Base-by-base conservation (phyloP, 2,888 invertebrate genomes). In the Drosophila merina region DNA sequence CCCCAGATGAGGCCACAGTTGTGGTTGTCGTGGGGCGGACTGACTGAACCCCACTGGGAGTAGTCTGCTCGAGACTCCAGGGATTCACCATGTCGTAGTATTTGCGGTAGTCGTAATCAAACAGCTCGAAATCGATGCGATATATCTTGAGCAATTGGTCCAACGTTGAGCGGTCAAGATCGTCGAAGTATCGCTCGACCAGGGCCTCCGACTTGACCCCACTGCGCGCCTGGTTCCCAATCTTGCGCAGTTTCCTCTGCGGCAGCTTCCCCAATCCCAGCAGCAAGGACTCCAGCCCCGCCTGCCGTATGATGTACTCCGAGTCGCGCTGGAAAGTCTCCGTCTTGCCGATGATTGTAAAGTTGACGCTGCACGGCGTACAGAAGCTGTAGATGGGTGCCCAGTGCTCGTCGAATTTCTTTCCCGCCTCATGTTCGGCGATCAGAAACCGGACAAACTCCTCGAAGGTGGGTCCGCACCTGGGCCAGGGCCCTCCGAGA, bases 391-490 rank as follows among this genome's bases (percentile, higher is more conserved):
- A 93, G 71, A 93, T 93, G 0, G 94, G 94, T 8, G 94, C 93
- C 94, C 94, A 95, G 86, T 95, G 94, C 76, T 94, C 94, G 77
- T 95, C 94, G 72, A 93, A 93, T 48, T 93, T 92, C 52, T 93
- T 72, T 10, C 73, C 93, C 1, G 91, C 89, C 76, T 92, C 93
- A 89, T 94, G 93, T 67, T 94, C 93, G 71, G 94, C 93, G 45
- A 95, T 93, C 58, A 96, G 92, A 91, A 95, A 95, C 74, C 94
- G 93, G 42, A 95, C 93, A 86, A 96, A 96, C 91, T 96, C 95
- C 77, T 94, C 93, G 88, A 96, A 95, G 12, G 94, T 94, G 70
- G 94, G 94, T 57, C 94, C 94, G 64, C 90, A 83, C 12, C 89
- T 83, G 0, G 90, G 85, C 56, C 84, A 77, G 0, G 64, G 70